Evolutionary conservation across 2,888 invertebrate species (phyloP).

Genomic region (Zygothrica quintamaculata): DNA sequence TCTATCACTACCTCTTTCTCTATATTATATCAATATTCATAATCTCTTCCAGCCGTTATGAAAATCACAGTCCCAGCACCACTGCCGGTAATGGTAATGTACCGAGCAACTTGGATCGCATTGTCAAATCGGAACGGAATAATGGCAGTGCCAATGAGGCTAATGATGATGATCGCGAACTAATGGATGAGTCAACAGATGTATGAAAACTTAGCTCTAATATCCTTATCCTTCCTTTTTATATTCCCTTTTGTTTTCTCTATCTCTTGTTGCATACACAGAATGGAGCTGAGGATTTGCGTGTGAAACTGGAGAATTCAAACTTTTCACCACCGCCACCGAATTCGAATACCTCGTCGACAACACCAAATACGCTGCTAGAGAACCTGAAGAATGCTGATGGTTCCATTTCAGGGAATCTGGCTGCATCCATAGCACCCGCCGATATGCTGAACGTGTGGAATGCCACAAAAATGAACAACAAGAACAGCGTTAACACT

Average conservation of each 20-base stretch:
- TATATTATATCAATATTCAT: neutral
- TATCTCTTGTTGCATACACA: conserved; percentile 41
- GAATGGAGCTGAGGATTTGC: conserved; percentile 88
- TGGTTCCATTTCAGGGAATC: conserved; percentile 81
- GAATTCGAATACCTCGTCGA: conserved; percentile 86
- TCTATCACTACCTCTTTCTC: neutral
- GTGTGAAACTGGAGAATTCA: conserved; percentile 87
- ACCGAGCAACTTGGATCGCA: conserved; percentile 77
- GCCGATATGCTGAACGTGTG: conserved; percentile 87
- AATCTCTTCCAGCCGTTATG: conserved; percentile 81
- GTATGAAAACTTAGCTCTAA: conserved; percentile 54
- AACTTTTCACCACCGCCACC: conserved; percentile 87
- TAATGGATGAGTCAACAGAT: conserved; percentile 84
- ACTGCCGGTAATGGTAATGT: conserved; percentile 82
- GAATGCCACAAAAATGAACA: conserved; percentile 87
- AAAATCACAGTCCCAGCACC: conserved; percentile 85
- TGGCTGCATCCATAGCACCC: conserved; percentile 85
- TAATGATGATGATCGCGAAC: conserved; percentile 83
- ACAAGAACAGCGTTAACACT: conserved; percentile 91
- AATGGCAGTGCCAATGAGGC: conserved; percentile 84
- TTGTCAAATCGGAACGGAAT: conserved; percentile 84
- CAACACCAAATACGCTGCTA: conserved; percentile 85
- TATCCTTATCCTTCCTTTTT: neutral
- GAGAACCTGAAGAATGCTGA: conserved; percentile 83
- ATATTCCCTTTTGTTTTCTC: neutral